Evolutionary conservation across 1,140 invertebrate genomes (phyloP).

Genomic region (Drosophila gunungcola): DNA sequence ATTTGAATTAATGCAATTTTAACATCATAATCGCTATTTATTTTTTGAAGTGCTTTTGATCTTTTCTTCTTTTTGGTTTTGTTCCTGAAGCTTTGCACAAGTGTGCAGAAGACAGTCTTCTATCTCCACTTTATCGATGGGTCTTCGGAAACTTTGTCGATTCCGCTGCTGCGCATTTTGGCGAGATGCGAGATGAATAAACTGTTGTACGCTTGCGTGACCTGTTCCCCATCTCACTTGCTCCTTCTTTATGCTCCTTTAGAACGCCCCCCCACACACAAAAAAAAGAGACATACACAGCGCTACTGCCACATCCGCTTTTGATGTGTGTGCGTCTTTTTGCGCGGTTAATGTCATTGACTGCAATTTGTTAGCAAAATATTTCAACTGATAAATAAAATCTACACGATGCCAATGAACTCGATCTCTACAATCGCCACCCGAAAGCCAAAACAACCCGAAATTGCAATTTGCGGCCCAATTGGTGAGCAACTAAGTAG

Average conservation of each 20-base stretch:
- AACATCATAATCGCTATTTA: neutral
- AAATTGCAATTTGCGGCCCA: slow-evolving; percentile 65
- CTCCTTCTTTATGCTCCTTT: slow-evolving; percentile 1
- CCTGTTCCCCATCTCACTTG: slow-evolving; percentile 49
- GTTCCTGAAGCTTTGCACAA: slow-evolving; percentile 60
- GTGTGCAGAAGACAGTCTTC: slow-evolving; percentile 49
- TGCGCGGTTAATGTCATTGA: slow-evolving; percentile 71
- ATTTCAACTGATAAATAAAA: slow-evolving; percentile 82
- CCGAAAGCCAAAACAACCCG: slow-evolving; percentile 32
- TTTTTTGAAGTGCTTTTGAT: slow-evolving; percentile 18
- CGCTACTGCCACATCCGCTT: slow-evolving; percentile 55
- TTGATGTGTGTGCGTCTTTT: slow-evolving; percentile 31
- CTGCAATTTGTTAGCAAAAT: slow-evolving; percentile 84
- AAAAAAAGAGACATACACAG: slow-evolving; percentile 9
- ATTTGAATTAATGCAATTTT: too few species aligned
- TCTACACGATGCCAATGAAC: slow-evolving; percentile 75
- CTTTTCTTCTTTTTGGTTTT: slow-evolving; percentile 13
- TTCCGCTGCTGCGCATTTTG: slow-evolving; percentile 73
- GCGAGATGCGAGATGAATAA: slow-evolving; percentile 72
- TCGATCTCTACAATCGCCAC: slow-evolving; percentile 26
- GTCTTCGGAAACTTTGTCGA: slow-evolving; percentile 64
- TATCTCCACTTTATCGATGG: slow-evolving; percentile 63
- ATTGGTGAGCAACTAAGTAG: slow-evolving; percentile 50
- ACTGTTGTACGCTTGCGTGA: slow-evolving; percentile 78
- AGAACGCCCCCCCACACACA: neutral